Base-by-base conservation (phyloP, 2,888 invertebrate genomes). In the Euplexia lucipara region DNA sequence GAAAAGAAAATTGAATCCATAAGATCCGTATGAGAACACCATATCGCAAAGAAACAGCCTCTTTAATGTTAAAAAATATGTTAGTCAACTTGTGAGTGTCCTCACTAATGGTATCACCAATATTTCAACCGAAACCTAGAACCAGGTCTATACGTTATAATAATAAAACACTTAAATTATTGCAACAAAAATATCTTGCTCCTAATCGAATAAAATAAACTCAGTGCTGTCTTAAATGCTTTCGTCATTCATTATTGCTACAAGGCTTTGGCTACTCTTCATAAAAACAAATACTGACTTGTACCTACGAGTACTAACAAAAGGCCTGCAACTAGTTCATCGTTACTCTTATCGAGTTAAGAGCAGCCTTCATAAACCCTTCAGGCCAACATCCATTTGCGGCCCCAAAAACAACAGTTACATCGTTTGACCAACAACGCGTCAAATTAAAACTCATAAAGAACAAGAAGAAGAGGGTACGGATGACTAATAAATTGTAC, bases 371-470 rank as follows among this genome's bases (percentile, higher is more conserved):
- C 73, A 72, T 75, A 77, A 77, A 75, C 56, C 52, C 44, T 41
- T 72, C 47, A 56, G 12, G n/a, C 18, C 34, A 49, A 57, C 41
- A 47, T 59, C 4, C 20, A 35, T 6, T 49, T 51, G 20, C 53
- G 45, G 37, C 32, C 56, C 42, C 57, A 37, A 63, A 59, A 61
- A 35, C 22, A 42, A n/a, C 22, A 61, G n/a, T n/a, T n/a, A 65
- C 37, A 45, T 35, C 41, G 49, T 58, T 67, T 54, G 69, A 70
- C 68, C 81, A 79, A 69, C 66, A 62, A 65, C 26, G 62, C 81
- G 81, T 77, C 62, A 79, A 79, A 80, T 71, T 64, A 78, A 70
- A 58, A 67, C 52, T 60, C 62, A 44, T 73, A 79, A 80, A 67
- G 45, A 47, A 48, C n/a, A 26, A 45, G 37, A 42, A 42, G 39